Evolutionary conservation across 1,140 invertebrate genomes (phyloP).

Genomic region (Coelopa frigida): DNA sequence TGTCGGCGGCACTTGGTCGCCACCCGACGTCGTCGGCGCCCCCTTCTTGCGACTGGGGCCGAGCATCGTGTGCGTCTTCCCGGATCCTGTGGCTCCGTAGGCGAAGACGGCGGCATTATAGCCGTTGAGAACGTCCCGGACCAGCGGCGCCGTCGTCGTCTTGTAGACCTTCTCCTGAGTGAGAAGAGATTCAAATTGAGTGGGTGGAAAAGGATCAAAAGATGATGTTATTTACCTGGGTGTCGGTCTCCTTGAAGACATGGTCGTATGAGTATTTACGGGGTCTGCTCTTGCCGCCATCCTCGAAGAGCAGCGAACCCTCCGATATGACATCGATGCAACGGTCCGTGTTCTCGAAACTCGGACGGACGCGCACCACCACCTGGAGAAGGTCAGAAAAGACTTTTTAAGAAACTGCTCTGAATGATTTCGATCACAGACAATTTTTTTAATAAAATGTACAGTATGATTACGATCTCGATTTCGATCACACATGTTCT

Average conservation of each 20-base stretch:
- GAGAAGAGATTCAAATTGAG: not conserved
- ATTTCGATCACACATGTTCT: not conserved
- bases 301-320: conserved; percentile 38
- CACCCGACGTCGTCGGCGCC: conserved; percentile 7
- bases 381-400: conserved; percentile 21
- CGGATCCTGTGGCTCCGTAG: conserved; percentile 56
- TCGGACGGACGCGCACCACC: conserved; percentile 39
- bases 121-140: conserved; percentile 82
- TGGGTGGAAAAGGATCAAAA: not conserved
- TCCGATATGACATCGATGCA: conserved; percentile 43
- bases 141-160: conserved; percentile 69
- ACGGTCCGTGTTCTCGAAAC: conserved; percentile 30
- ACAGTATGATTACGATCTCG: too few relatives aligned
- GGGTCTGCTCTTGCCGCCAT: conserved; percentile 49
- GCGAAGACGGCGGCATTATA: conserved; percentile 96
- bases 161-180: conserved; percentile 69
- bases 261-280: conserved; percentile 83
- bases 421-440: too few relatives aligned
- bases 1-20: conserved; percentile 19
- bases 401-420: not conserved
- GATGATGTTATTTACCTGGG: conserved; percentile 46
- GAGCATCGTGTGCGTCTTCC: conserved; percentile 43
- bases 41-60: conserved; percentile 38
- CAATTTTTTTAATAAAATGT: too few relatives aligned
- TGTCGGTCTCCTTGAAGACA: conserved; percentile 71